These are phyloP conservation scores for Megaceryle alcyon DNA, from an alignment of 2,797 vertebrate species.

Conservation along the genomic window DNA sequence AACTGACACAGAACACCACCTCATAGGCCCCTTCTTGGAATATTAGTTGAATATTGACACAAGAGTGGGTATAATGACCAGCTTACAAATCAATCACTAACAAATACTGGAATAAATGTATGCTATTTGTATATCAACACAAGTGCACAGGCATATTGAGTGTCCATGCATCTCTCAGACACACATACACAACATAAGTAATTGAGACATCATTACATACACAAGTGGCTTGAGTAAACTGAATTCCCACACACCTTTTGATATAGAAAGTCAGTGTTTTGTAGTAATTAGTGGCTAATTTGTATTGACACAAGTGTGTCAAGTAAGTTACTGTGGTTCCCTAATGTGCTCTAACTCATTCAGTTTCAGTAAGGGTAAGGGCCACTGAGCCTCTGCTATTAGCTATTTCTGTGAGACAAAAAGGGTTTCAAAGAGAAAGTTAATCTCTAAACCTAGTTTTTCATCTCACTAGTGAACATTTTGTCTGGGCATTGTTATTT, in stretches of 20 bases:
- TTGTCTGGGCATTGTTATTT: neutral
- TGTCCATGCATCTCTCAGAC: neutral
- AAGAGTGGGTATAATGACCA: neutral
- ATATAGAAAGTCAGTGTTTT: neutral
- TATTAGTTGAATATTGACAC: neutral
- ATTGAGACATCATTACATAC: neutral
- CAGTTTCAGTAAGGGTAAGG: neutral
- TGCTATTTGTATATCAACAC: neutral
- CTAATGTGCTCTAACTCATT: neutral
- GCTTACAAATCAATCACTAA: neutral
- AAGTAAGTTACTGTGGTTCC: neutral
- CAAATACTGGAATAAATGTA: neutral
- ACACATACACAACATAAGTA: neutral
- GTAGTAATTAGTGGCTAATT: conserved; percentile 3
- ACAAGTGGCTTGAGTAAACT: neutral
- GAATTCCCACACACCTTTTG: neutral
- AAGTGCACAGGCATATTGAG: accelerated
- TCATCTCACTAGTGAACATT: neutral
- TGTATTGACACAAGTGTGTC: neutral
- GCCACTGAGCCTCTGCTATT: neutral
- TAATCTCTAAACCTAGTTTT: neutral
- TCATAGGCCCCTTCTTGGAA: neutral
- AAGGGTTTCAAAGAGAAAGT: neutral
- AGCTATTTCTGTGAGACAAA: neutral
- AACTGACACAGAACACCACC: neutral